These are phyloP conservation scores for Sceloporus tristichus DNA, from an alignment of 2,113 vertebrate genomes.

Conservation along the genomic window DNA sequence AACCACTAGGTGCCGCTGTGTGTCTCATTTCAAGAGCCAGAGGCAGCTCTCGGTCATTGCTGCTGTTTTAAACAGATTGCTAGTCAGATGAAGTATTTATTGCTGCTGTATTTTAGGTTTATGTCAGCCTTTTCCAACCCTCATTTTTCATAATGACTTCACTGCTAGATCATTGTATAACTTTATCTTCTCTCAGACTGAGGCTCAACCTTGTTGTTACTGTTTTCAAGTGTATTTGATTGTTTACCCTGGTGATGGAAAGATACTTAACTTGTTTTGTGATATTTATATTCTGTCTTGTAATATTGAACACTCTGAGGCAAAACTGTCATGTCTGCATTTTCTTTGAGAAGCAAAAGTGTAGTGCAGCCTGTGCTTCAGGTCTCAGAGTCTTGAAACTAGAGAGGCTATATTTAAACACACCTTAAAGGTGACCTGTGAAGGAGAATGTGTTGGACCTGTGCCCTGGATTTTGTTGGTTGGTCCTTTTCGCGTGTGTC, in stretches of 20 bases:
- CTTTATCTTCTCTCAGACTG: slow-evolving; percentile 75
- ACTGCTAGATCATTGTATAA: slow-evolving; percentile 73
- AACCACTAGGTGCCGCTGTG: slow-evolving; percentile 80
- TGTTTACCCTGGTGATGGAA: slow-evolving; percentile 73
- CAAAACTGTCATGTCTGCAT: slow-evolving; percentile 72
- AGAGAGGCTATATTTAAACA: slow-evolving; percentile 61
- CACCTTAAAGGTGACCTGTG: slow-evolving; percentile 71
- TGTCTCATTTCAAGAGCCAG: slow-evolving; percentile 58
- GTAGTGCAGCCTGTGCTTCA: slow-evolving; percentile 65
- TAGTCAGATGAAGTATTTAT: slow-evolving; percentile 77
- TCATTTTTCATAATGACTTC: slow-evolving; percentile 77
- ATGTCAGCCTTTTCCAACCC: slow-evolving; percentile 76
- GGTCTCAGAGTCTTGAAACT: slow-evolving; percentile 56
- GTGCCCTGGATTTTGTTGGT: slow-evolving; percentile 29
- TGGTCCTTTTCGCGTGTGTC: background rate
- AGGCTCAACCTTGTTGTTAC: slow-evolving; percentile 69
- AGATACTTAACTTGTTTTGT: slow-evolving; percentile 76
- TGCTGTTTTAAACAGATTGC: slow-evolving; percentile 74
- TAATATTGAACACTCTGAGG: slow-evolving; percentile 69
- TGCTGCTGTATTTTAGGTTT: slow-evolving; percentile 78
- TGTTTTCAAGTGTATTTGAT: slow-evolving; percentile 75
- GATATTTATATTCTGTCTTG: slow-evolving; percentile 75
- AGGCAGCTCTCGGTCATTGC: slow-evolving; percentile 71
- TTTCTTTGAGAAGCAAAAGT: slow-evolving; percentile 68
- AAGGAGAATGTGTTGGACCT: slow-evolving; percentile 49